Conservation (phyloP, 2,888 invertebrate genomes). For the Protophormia terraenovae region DNA sequence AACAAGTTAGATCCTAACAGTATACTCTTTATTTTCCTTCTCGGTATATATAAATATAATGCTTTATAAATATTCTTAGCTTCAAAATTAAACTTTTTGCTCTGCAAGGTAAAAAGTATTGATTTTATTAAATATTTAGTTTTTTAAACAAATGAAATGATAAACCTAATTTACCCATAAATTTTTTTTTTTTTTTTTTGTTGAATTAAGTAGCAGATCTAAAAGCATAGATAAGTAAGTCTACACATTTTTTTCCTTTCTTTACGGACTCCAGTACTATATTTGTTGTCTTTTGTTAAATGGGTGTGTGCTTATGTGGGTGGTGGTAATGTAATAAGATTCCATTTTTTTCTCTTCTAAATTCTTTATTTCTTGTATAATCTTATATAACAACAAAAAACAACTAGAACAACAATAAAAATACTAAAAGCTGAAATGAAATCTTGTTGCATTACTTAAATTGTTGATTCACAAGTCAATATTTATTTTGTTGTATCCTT, state of each 20-base stretch:
- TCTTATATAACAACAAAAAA: constrained; percentile 8
- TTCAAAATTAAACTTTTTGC: no score
- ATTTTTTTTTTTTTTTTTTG: no score
- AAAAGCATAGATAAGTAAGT: constrained; percentile 6
- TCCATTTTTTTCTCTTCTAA: not conserved
- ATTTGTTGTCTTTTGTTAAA: not conserved
- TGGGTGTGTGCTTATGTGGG: not conserved
- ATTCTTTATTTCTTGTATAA: not conserved
- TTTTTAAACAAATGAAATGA: not conserved
- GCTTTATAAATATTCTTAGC: no score
- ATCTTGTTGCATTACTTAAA: constrained; percentile 59
- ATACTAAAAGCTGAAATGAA: constrained; percentile 24
- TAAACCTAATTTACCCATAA: not conserved
- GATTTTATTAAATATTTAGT: not conserved
- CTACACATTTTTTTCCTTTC: not conserved
- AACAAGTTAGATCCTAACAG: no score
- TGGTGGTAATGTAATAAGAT: not conserved
- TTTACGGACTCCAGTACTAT: not conserved
- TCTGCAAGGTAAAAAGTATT: no score
- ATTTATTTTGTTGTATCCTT: constrained; percentile 46
- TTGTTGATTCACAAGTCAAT: constrained; percentile 65
- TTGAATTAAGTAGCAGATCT: not conserved
- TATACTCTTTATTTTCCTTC: no score
- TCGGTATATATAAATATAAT: no score
- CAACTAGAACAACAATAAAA: not conserved